Percentiles rank a stretch among this genome's conserved stretches.
Conservation (phyloP, 2,113 vertebrate species). For the Centropristis striata region DNA sequence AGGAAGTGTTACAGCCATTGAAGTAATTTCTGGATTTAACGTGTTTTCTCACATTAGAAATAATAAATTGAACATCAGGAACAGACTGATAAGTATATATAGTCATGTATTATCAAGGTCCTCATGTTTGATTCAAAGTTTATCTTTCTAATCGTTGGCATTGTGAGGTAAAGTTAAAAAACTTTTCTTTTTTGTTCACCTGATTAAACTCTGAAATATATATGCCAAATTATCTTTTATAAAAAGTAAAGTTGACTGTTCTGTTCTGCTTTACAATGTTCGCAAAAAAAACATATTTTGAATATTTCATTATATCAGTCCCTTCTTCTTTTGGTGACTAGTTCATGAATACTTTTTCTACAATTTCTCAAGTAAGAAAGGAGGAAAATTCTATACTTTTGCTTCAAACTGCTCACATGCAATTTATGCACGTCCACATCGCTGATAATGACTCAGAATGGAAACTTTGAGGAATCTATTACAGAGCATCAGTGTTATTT, state of each 20-base stretch:
- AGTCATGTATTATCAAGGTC: background rate
- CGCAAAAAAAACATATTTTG: background rate
- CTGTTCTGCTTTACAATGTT: background rate
- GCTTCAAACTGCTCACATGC: background rate
- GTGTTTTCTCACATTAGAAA: background rate
- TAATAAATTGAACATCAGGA: background rate
- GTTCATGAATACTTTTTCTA: background rate
- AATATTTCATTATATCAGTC: background rate
- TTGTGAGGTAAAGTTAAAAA: background rate
- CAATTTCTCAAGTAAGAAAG: background rate
- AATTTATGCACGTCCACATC: background rate
- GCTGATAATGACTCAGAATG: background rate
- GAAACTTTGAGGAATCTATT: background rate
- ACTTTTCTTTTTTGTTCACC: background rate
- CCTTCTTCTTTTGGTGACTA: background rate
- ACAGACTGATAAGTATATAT: too few relatives aligned
- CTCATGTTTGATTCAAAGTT: background rate
- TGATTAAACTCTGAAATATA: background rate
- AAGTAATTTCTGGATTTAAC: background rate
- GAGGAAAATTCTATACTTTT: background rate
- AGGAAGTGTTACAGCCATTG: background rate
- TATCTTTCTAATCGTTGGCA: background rate
- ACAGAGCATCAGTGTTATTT: background rate
- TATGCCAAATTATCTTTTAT: background rate
- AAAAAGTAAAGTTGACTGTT: too few relatives aligned